Conservation (phyloP, 2,797 vertebrate genomes). For the Pachyuromys duprasi region DNA sequence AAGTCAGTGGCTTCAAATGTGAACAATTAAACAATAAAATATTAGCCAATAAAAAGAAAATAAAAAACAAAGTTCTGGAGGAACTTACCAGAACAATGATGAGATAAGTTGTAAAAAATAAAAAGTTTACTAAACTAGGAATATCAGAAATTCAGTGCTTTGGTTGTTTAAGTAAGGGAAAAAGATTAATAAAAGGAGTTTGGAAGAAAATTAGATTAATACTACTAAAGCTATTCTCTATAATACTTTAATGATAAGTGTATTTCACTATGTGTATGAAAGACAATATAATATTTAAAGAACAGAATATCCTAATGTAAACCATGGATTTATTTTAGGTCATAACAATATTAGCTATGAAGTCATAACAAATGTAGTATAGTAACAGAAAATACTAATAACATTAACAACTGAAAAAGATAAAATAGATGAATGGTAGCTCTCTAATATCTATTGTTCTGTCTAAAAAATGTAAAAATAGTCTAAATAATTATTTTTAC, state of each 20-base stretch:
- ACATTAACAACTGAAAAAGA: not conserved
- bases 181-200: rapidly evolving
- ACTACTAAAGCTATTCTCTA: not conserved
- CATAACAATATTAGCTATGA: not conserved
- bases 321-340: not conserved
- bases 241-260: not conserved
- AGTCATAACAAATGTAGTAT: not conserved
- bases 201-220: not conserved
- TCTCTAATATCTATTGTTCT: not conserved
- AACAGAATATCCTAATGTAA: not conserved
- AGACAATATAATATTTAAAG: not conserved
- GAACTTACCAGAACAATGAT: not conserved
- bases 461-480: not conserved
- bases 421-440: not conserved
- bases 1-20: not conserved
- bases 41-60: not conserved
- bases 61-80: not conserved
- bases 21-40: not conserved
- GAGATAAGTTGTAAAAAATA: not conserved
- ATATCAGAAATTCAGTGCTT: not conserved
- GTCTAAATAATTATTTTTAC: not conserved
- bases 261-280: not conserved
- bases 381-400: not conserved
- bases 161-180: rapidly evolving
- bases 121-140: not conserved